Percentiles rank a stretch among this genome's conserved stretches.
These are phyloP conservation scores for Pararge aegeria DNA, from an alignment of 1,140 invertebrate genomes.

Conservation along the genomic window DNA sequence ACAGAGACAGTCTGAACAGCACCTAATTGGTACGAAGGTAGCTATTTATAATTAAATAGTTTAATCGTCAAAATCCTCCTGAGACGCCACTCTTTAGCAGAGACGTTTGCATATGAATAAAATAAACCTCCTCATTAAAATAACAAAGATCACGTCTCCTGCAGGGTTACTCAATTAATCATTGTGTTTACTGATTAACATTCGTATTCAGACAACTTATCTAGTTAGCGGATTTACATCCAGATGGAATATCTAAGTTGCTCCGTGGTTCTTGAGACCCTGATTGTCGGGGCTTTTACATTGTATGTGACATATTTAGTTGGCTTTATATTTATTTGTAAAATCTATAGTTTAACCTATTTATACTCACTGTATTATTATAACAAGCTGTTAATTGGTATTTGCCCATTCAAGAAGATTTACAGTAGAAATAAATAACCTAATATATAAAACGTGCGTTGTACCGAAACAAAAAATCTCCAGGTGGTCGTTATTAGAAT, in stretches of 20 bases:
- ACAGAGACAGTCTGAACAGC: no score
- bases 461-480: no score
- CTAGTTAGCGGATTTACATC: constrained; percentile 53
- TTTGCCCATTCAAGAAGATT: no score
- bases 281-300: constrained; percentile 1
- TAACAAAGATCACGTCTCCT: constrained; percentile 59
- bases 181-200: constrained; percentile 66
- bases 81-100: constrained; percentile 39
- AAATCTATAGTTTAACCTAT: no score
- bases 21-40: no score
- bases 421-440: no score
- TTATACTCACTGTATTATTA: no score
- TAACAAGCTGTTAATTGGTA: no score
- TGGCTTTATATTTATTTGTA: no score
- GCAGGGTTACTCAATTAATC: constrained; percentile 61
- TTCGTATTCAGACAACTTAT: constrained; percentile 46
- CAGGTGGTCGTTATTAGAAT: no score
- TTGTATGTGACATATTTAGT: no score
- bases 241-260: constrained; percentile 52
- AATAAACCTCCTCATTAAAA: constrained; percentile 46
- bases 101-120: constrained; percentile 59
- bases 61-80: constrained; percentile 24
- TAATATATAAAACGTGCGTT: no score
- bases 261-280: constrained; percentile 21
- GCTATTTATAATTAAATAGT: constrained; percentile 15